Evolutionary conservation across 2,888 invertebrate species (phyloP).

Genomic region (Neuroscelio doddi): DNA sequence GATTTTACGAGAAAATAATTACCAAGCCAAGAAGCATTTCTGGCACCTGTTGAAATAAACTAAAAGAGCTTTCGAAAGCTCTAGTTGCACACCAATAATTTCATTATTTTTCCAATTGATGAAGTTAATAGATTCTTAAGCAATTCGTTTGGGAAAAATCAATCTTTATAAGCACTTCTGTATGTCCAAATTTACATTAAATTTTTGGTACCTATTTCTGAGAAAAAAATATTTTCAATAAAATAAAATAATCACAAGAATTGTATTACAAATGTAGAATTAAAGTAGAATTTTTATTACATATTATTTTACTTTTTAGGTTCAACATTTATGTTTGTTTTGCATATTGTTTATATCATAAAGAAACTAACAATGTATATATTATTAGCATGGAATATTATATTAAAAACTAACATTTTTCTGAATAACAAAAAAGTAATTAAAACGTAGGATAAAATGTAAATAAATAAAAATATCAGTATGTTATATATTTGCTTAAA

Average conservation of each 20-base stretch:
- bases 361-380: no score
- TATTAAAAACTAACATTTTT: no score
- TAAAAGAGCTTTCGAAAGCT: conserved; percentile 18
- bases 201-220: background rate
- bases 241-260: background rate
- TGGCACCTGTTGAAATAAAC: conserved; percentile 48
- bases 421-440: no score
- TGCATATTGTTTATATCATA: no score
- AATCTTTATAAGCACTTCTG: conserved; percentile 1
- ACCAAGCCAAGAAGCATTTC: conserved; percentile 30
- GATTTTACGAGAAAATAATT: conserved; percentile 33
- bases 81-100: conserved; percentile 35
- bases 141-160: conserved; percentile 12
- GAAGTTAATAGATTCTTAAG: conserved; percentile 25
- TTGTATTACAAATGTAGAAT: no score
- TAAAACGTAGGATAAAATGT: no score
- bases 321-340: no score
- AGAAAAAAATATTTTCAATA: background rate
- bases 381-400: no score
- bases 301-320: no score
- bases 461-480: no score
- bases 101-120: conserved; percentile 28
- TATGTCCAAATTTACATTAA: conserved; percentile 2
- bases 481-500: no score
- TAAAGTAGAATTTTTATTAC: no score